Evolutionary conservation across 1,140 invertebrate genomes (phyloP).

Genomic region (Conus betulinus): DNA sequence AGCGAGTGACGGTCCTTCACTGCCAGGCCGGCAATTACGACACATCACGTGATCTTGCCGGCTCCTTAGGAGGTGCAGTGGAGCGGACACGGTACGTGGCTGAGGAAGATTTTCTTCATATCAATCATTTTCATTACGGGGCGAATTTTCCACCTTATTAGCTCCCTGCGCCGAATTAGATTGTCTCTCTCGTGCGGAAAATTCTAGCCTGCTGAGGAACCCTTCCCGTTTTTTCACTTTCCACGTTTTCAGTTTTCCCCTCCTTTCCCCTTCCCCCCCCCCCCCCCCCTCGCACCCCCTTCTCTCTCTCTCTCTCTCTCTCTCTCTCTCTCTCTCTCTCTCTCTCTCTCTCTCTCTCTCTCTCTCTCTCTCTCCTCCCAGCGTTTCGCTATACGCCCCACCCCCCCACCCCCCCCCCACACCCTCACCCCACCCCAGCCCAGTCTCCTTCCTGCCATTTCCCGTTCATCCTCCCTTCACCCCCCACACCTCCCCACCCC

Average conservation of each 20-base stretch:
- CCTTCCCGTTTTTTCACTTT: conserved; percentile 22
- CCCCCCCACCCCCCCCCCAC: no score
- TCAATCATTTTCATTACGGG: conserved; percentile 49
- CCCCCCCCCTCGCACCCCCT: background rate
- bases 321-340: conserved; percentile 14
- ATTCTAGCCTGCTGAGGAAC: conserved; percentile 35
- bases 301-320: background rate
- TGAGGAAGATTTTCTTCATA: conserved; percentile 35
- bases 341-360: conserved; percentile 8
- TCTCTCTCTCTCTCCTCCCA: background rate
- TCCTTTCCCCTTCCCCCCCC: background rate
- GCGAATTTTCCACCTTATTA: conserved; percentile 49
- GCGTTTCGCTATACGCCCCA: background rate
- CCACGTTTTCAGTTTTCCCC: conserved; percentile 23
- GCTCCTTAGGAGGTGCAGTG: conserved; percentile 37
- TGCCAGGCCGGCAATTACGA: conserved; percentile 36
- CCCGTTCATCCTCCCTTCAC: conserved; percentile 2
- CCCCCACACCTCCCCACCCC: background rate
- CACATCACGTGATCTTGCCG: conserved; percentile 29
- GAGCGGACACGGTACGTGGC: conserved; percentile 41
- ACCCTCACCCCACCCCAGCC: background rate
- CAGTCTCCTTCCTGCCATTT: background rate
- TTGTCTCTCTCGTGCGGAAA: conserved; percentile 45
- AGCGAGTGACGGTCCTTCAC: conserved; percentile 31
- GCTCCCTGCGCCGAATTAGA: conserved; percentile 42